phyloP scores from a whole-genome alignment of 2,888 invertebrate genomes.

The Limenitis camilla region DNA sequence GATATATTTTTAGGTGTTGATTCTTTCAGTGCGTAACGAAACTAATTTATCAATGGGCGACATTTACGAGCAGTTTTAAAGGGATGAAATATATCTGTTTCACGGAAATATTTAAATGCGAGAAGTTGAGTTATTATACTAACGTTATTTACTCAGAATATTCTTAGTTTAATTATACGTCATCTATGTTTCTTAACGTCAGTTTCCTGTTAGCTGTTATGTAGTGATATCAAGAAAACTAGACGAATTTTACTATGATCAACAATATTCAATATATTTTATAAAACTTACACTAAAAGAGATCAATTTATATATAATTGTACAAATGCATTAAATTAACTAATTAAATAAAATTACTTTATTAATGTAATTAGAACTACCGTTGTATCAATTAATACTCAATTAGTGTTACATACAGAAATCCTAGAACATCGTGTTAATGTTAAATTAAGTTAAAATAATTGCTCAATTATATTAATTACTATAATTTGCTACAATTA shows the following conservation, averaged over 20 bases:
- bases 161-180: conserved; percentile 12
- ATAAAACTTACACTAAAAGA: too few relatives aligned
- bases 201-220: conserved; percentile 6
- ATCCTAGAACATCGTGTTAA: too few relatives aligned
- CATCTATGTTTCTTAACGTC: background rate
- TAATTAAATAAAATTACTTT: too few relatives aligned
- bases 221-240: background rate
- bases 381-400: too few relatives aligned
- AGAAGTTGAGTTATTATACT: conserved; percentile 1
- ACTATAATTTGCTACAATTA: too few relatives aligned
- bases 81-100: conserved; percentile 4
- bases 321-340: too few relatives aligned
- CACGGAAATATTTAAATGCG: conserved; percentile 7
- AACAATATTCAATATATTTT: too few relatives aligned
- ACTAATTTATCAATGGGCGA: conserved; percentile 5
- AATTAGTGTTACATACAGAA: too few relatives aligned
- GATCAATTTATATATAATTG: too few relatives aligned
- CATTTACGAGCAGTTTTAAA: conserved; percentile 4
- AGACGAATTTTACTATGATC: background rate
- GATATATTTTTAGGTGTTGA: background rate
- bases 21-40: background rate
- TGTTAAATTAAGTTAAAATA: too few relatives aligned
- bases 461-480: too few relatives aligned
- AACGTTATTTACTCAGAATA: conserved; percentile 9
- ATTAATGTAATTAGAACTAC: too few relatives aligned